Base-by-base conservation (phyloP, 2,113 vertebrate genomes). In the Apodemus speciosus region DNA sequence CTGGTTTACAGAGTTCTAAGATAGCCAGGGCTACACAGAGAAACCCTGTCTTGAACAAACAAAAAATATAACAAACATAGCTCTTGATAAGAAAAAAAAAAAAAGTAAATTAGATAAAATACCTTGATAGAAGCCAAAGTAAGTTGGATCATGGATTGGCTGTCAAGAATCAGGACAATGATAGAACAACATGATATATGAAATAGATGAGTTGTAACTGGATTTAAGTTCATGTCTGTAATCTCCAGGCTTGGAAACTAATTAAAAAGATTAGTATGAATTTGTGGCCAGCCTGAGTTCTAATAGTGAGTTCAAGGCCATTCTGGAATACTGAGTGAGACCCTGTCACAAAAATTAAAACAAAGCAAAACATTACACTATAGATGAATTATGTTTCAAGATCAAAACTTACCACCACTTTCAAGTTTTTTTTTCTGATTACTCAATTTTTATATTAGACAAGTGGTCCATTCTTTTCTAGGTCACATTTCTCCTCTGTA, bases 111-210 rank as follows among this genome's bases (percentile, higher is more conserved):
- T 62, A 87, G 53, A 76, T 16, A 79, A 84, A 84, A 84, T 83
- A 64, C 64, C 92, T 93, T 53, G 92, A 58, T 68, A 91, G n/a
- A 92, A 40, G 23, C 35, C 90, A 89, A 92, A 92, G 35, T 76
- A 95, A 83, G 7, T 25, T 94, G 56, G 68, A 83, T 89, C 35
- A 46, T 58, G 30, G 16, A 25, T 60, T 81, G 60, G 71, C 72
- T 43, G 38, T 38, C 32, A 60, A 35, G n/a, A 88, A 88, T 88
- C 62, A 89, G n/a, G 14, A 84, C 64, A 89, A 85, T 11, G 4
- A 21, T 72, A 40, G 83, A 90, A 79, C 51, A 49, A 75, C 21
- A n/a, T 40, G 35, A 25, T 38, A 53, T 56, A 9, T 71, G 64
- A 81, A 93, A 90, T 73, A 88, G 90, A 80, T 68, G 66, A 46